Evolutionary conservation across 92 coral and sea anemone species (phyloP).

Genomic region (Siderastrea siderea): DNA sequence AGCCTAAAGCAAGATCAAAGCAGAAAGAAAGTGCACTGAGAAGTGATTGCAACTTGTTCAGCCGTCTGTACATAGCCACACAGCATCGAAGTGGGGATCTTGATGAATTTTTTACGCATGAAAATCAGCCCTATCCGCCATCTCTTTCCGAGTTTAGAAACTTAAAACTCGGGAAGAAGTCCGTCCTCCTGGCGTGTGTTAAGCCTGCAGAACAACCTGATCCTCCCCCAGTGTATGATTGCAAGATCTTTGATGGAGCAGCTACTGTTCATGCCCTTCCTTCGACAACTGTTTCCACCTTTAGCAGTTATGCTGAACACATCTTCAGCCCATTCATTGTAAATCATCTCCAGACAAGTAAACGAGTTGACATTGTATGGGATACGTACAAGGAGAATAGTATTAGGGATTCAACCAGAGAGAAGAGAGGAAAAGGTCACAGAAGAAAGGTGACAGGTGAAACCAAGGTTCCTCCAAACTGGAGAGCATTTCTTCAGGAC

Average conservation of each 20-base stretch:
- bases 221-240: constrained; percentile 33
- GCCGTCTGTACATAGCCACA: constrained; percentile 46
- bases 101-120: constrained; percentile 13
- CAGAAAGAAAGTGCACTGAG: constrained; percentile 6
- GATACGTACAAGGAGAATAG: constrained; percentile 2
- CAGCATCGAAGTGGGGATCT: not conserved
- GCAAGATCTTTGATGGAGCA: constrained; percentile 52
- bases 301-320: not conserved
- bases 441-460: constrained; percentile 14
- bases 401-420: constrained; percentile 36
- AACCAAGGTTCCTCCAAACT: constrained; percentile 63
- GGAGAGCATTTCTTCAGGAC: constrained; percentile 8
- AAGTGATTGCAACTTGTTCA: constrained; percentile 42
- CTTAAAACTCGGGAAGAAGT: constrained; percentile 37
- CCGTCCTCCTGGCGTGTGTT: constrained; percentile 40
- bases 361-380: constrained; percentile 4
- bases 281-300: constrained; percentile 21
- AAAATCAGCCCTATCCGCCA: constrained; percentile 10
- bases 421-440: too few species aligned
- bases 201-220: constrained; percentile 28
- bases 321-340: constrained; percentile 17
- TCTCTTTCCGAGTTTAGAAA: constrained; percentile 19
- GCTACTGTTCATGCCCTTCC: constrained; percentile 44
- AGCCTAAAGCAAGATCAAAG: constrained; percentile 27
- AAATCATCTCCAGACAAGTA: constrained; percentile 36